Evolutionary conservation across 2,113 vertebrate genomes (phyloP).

Genomic region (Sorex araneus): DNA sequence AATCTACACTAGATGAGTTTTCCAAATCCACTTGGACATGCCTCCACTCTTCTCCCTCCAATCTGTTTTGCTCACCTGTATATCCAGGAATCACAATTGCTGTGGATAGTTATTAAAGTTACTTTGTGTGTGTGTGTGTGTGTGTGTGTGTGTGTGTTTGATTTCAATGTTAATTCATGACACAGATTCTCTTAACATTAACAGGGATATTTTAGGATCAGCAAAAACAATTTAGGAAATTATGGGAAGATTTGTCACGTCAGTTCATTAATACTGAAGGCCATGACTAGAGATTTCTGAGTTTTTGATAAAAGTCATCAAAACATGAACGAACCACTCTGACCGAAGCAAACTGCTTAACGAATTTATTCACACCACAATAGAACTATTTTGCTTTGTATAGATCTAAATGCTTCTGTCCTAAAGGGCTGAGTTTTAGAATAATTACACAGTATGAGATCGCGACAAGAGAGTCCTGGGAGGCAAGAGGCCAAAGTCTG

Average conservation of each 20-base stretch:
- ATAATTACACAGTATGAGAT: not conserved
- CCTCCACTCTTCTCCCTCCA: not conserved
- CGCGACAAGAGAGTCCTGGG: not conserved
- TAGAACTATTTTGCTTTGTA: constrained; percentile 32
- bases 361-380: not conserved
- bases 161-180: not conserved
- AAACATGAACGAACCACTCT: not conserved
- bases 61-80: not conserved
- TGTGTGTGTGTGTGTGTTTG: not conserved
- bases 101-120: not conserved
- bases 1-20: not conserved
- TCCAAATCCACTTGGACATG: not conserved
- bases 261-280: constrained; percentile 35
- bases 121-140: not conserved
- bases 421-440: constrained; percentile 5
- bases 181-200: not conserved
- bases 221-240: constrained; percentile 44
- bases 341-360: not conserved
- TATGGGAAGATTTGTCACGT: constrained; percentile 43
- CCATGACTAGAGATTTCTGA: not conserved
- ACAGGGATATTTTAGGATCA: constrained; percentile 35
- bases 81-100: not conserved
- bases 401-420: not conserved
- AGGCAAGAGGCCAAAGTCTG: constrained; percentile 52
- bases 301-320: constrained; percentile 39